Base-by-base conservation (phyloP, 2,113 vertebrate species). In the Odontophorus gujanensis region DNA sequence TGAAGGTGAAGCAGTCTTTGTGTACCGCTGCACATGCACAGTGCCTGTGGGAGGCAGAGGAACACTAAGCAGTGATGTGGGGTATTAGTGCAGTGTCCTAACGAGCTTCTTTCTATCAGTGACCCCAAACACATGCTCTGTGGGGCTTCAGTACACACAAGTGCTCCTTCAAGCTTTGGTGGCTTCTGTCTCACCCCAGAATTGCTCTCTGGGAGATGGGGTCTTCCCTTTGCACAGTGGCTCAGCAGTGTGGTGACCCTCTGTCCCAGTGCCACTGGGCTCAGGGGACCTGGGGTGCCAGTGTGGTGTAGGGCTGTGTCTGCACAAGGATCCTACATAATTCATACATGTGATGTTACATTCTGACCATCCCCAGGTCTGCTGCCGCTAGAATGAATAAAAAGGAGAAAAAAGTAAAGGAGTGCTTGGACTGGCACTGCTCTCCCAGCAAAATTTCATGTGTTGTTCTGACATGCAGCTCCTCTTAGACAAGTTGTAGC, bases 1-100 rank as follows among this genome's bases (percentile, higher is more conserved):
- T 30, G 62, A 38, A 75, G 7, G 43, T 21, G 43, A 79, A 20
- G 43, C 24, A 14, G 9, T 10, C 42, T 43, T 47, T 59, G 6
- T 40, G 22, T 45, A n/a, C 24, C 0, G 1, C 66, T 57, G 8
- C 32, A 55, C 55, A 30, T 32, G 19, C 7, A 7, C 4, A 2
- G 26, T 26, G 36, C 53, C 42, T 11, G 8, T 7, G 18, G 20
- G 38, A 58, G 68, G 20, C 65, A 19, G 38, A n/a, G 58, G 32
- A 38, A 7, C 26, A 0, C 2, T 7, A 8, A 42, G 6, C 14
- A 21, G 34, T 5, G 40, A 8, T 9, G 34, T 13, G 71, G n/a
- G 22, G 51, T 19, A 10, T 71, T 19, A 1, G 1, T 6, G 1
- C 6, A 25, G 7, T 13, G 17, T 66, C 69, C 63, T n/a, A 12